Base-by-base conservation (phyloP, 1,140 invertebrate genomes). In the Sycophila sp. region DNA sequence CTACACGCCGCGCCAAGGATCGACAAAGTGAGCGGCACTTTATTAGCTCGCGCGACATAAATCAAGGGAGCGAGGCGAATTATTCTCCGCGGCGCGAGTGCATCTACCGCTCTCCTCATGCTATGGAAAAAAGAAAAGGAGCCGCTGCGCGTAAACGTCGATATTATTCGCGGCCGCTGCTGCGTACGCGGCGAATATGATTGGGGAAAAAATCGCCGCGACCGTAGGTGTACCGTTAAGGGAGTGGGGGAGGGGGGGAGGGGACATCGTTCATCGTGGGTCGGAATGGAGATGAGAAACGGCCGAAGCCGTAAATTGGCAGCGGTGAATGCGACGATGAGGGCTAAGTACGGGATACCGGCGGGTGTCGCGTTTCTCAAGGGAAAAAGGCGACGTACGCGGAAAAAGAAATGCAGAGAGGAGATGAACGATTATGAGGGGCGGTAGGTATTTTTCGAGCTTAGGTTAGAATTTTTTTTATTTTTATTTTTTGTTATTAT, bases 301-400 rank as follows among this genome's bases (percentile, higher is more conserved):
- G 17, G 22, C 17, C 66, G 19, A 49, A 45, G 42, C 38, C 58
- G 62, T 70, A 75, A 75, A 74, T 73, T 72, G 60, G 53, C 38
- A 15, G 11, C 32, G n/a, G n/a, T n/a, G n/a, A n/a, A n/a, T n/a
- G n/a, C n/a, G n/a, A n/a, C n/a, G n/a, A n/a, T n/a, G n/a, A n/a
- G n/a, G 36, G n/a, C 36, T 73, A 63, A 73, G 47, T 72, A 77
- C 75, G 74, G 72, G 59, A 40, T 34, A 64, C 51, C 59, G 22
- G 47, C 49, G 53, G 62, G 19, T 40, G 30, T 70, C 58, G 36
- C 28, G 45, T 63, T 15, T 63, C 26, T 51, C 28, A 22, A 17
- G 8, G 26, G 19, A 26, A 51, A 24, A 26, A 26, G 47, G 10
- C 10, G 38, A 40, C 13, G 40, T 0, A 4, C 2, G 13, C 26